Conservation (phyloP, 2,113 vertebrate species). For the Haliaeetus leucogaster region DNA sequence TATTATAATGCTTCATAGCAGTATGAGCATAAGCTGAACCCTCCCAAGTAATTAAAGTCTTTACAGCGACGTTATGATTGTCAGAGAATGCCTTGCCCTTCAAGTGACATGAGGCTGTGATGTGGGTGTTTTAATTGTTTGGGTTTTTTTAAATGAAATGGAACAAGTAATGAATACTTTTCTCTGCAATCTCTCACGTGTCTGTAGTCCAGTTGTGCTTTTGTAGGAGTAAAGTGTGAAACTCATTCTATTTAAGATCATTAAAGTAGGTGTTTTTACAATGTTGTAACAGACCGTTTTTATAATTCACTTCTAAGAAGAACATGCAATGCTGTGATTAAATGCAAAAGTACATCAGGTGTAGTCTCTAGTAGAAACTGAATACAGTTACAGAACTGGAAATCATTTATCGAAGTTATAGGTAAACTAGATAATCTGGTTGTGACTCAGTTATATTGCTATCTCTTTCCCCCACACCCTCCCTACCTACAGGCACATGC, state of each 20-base stretch:
- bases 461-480: not conserved
- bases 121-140: not conserved
- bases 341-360: not conserved
- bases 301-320: not conserved
- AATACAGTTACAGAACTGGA: not conserved
- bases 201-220: not conserved
- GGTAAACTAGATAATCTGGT: not conserved
- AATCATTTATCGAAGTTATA: not conserved
- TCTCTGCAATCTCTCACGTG: accelerated
- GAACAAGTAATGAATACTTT: not conserved
- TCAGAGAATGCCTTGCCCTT: not conserved
- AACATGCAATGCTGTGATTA: accelerated
- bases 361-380: not conserved
- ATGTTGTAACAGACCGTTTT: not conserved
- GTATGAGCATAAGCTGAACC: not conserved
- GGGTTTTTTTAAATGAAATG: not conserved
- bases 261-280: not conserved
- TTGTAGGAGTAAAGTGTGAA: not conserved
- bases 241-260: not conserved
- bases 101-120: not conserved
- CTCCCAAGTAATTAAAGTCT: not conserved
- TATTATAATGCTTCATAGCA: not conserved
- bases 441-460: not conserved
- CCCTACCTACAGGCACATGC: not conserved
- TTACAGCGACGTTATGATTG: not conserved